Conservation (phyloP, 2,113 vertebrate species). For the Calyptomena viridis region DNA sequence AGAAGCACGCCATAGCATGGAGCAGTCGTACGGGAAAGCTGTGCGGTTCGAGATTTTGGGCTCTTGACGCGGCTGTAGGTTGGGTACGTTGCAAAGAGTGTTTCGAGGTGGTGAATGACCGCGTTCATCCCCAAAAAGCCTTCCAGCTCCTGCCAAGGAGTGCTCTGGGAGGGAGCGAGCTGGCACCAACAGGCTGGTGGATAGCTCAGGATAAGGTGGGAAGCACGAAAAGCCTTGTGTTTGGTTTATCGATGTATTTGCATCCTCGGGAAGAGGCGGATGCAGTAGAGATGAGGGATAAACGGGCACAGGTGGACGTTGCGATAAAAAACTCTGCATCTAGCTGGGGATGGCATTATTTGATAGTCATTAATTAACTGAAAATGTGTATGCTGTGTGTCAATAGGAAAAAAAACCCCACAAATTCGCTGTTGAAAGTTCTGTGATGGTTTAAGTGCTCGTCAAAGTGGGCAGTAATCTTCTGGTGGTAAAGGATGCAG, state of each 20-base stretch:
- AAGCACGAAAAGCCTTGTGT: neutral
- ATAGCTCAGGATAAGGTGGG: neutral
- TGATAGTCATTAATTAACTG: neutral
- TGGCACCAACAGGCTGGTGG: neutral
- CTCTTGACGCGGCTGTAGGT: neutral
- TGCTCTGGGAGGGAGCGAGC: neutral
- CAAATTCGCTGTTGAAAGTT: neutral
- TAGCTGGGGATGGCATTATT: neutral
- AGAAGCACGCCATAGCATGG: neutral
- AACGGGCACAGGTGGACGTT: slow-evolving; percentile 23
- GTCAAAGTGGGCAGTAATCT: neutral
- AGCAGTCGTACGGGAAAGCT: neutral
- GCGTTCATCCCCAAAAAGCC: neutral
- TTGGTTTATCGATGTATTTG: neutral
- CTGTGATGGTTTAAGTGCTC: neutral
- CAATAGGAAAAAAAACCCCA: neutral
- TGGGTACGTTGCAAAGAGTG: neutral
- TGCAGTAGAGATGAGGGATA: neutral
- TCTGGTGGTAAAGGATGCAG: neutral
- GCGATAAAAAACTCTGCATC: slow-evolving; percentile 1
- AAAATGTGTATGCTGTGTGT: neutral
- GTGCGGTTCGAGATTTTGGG: neutral
- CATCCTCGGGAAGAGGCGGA: neutral
- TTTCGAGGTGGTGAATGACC: neutral
- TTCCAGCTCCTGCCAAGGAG: neutral